Evolutionary conservation across 2,113 vertebrate genomes (phyloP).

Genomic region (Neolamprologus longior): DNA sequence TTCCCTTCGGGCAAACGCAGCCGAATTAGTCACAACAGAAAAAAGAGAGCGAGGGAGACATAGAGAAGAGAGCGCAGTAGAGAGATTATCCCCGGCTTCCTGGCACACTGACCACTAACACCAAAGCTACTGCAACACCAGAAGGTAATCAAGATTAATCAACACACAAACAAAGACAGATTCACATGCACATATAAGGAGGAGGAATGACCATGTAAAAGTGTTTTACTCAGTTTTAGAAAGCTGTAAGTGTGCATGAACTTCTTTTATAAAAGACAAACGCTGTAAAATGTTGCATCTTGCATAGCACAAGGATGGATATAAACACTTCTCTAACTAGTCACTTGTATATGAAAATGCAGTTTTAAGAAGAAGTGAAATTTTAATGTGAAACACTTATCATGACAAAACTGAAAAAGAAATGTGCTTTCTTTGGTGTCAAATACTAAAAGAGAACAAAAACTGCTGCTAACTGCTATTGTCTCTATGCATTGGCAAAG

Average conservation of each 20-base stretch:
- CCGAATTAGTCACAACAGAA: not conserved
- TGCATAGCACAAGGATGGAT: not conserved
- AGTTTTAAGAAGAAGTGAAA: not conserved
- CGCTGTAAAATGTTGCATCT: not conserved
- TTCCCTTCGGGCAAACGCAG: not conserved
- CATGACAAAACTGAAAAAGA: not conserved
- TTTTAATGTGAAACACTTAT: not conserved
- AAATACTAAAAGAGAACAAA: not conserved
- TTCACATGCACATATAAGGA: not conserved
- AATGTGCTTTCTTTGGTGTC: not conserved
- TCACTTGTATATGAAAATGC: not conserved
- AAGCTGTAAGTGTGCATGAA: not conserved
- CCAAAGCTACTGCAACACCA: conserved; percentile 7
- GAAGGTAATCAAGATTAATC: conserved; percentile 44
- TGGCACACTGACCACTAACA: conserved; percentile 23
- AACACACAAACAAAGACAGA: not conserved
- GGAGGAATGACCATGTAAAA: not conserved
- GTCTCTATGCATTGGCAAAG: not conserved
- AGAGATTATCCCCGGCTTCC: not conserved
- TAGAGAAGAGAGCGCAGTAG: not conserved
- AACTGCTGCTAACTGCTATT: not conserved
- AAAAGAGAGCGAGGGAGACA: not conserved
- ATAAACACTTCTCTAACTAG: not conserved
- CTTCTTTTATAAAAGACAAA: not conserved
- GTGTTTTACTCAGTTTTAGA: not conserved